A percentile compares a stretch with the other conserved stretches of the same genome.
Conservation (phyloP, 2,888 invertebrate species). For the Pollenia griseotomentosa region DNA sequence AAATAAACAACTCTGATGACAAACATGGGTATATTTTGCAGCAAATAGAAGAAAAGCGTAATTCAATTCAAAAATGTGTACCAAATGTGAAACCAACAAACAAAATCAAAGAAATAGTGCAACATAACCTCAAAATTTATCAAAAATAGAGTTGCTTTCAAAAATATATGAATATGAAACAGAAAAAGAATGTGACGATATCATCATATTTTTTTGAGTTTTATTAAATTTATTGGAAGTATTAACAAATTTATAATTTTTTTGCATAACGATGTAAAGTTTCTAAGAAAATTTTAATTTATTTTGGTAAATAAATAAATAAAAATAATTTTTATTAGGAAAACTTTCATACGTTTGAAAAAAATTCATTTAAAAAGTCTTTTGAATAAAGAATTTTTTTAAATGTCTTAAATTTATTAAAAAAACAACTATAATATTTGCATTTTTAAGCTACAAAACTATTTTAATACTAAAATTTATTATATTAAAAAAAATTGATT, state of each 20-base stretch:
- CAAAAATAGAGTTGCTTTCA: too few relatives aligned
- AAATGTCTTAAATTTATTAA: neutral
- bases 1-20: too few relatives aligned
- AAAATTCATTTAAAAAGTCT: neutral
- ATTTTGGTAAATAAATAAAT: neutral
- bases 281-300: neutral
- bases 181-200: neutral
- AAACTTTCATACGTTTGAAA: neutral
- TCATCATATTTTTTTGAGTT: neutral
- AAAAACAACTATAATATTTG: too few relatives aligned
- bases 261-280: neutral
- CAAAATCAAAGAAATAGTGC: too few relatives aligned
- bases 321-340: neutral
- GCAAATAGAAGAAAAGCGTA: too few relatives aligned
- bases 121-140: too few relatives aligned
- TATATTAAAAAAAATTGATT: neutral
- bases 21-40: too few relatives aligned
- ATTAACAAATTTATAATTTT: neutral
- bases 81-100: too few relatives aligned
- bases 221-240: slow-evolving; percentile 1
- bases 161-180: too few relatives aligned
- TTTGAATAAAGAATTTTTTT: neutral
- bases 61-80: too few relatives aligned
- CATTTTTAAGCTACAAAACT: too few relatives aligned
- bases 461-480: too few relatives aligned